Conservation (phyloP, 2,797 vertebrate genomes). For the Acridotheres tristis region DNA sequence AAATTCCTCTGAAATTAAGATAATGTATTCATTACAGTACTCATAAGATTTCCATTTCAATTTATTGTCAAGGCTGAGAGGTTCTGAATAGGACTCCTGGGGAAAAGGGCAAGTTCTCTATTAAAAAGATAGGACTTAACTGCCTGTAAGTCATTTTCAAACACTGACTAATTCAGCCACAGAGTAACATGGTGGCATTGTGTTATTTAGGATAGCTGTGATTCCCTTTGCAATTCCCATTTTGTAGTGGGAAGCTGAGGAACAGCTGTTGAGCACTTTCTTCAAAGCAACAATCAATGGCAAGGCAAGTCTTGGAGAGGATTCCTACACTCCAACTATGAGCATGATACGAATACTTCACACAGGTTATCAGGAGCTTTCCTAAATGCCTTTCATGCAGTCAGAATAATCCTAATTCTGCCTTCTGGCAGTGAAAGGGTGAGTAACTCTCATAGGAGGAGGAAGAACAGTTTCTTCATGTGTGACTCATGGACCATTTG, state of each 20-base stretch:
- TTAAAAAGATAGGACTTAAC: constrained; percentile 26
- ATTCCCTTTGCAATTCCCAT: background rate
- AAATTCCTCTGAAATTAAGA: constrained; percentile 39
- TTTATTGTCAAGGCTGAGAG: constrained; percentile 62
- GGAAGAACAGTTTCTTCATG: background rate
- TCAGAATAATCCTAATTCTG: background rate
- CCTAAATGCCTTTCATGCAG: background rate
- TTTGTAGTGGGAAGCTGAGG: background rate
- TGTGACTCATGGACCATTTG: constrained; percentile 16
- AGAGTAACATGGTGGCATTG: background rate
- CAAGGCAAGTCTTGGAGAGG: background rate
- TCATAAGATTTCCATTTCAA: constrained; percentile 59
- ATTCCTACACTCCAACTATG: background rate
- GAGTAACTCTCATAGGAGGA: background rate
- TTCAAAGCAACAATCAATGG: background rate
- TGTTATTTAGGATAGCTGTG: background rate
- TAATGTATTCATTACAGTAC: constrained; percentile 58
- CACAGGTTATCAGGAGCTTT: background rate
- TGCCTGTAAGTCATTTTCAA: constrained; percentile 28
- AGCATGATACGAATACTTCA: background rate
- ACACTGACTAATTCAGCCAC: background rate
- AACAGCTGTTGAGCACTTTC: background rate
- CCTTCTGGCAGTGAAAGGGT: background rate
- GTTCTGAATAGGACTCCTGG: constrained; percentile 37
- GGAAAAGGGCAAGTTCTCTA: constrained; percentile 42